Percentiles rank a stretch among this genome's conserved stretches.
Conservation (phyloP, 2,113 vertebrate genomes). For the Mormoops blainvillei region DNA sequence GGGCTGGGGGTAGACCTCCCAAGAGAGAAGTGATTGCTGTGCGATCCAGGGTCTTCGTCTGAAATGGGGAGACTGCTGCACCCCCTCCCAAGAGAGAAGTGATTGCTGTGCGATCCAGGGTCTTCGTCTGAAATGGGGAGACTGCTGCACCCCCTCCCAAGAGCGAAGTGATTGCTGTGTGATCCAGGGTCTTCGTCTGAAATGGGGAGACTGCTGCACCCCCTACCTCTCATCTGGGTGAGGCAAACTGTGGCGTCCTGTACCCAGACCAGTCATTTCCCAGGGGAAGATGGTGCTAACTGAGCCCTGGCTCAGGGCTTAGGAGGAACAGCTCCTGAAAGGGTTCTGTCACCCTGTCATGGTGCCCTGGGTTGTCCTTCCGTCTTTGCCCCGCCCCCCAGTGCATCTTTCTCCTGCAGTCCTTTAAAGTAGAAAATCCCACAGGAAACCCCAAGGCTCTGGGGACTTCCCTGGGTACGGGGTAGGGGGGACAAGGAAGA, state of each 20-base stretch:
- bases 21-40: not conserved
- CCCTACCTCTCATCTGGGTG: not conserved
- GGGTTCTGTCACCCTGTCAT: not conserved
- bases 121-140: not conserved
- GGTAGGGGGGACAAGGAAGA: fast-evolving
- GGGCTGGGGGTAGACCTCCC: not conserved
- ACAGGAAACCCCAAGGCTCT: not conserved
- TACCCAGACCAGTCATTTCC: not conserved
- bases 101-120: not conserved
- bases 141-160: fast-evolving
- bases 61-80: not conserved
- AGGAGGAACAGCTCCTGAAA: not conserved
- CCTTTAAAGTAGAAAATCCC: not conserved
- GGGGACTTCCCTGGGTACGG: not conserved
- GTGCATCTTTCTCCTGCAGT: too few relatives aligned
- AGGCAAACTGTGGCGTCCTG: not conserved
- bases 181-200: not conserved
- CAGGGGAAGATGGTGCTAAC: not conserved
- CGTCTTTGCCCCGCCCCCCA: not conserved
- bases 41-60: not conserved
- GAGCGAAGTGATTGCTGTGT: not conserved
- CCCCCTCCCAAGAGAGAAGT: not conserved
- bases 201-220: not conserved
- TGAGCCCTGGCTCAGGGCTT: not conserved
- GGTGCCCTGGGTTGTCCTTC: not conserved